Base-by-base conservation (phyloP, 2,113 vertebrate species). In the Vombatus ursinus region DNA sequence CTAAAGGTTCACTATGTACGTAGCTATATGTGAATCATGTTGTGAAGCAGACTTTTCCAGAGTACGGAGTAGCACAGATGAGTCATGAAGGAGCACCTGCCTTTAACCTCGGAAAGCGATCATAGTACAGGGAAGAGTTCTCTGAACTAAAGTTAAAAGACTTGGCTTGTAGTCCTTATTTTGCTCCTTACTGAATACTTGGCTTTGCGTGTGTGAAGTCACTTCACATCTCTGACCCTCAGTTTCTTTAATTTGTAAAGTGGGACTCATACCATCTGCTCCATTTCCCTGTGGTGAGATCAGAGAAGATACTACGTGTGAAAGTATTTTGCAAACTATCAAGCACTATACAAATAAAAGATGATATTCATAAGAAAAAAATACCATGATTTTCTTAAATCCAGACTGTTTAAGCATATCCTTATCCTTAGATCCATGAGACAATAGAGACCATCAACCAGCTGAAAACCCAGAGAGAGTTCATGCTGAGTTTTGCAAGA, bases 401-500 rank as follows among this genome's bases (percentile, higher is more conserved):
- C 92, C 68, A 91, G 94, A 90, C 93, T 91, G 14, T 84, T 9
- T 6, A n/a, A 51, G 16, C 52, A 25, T 93, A 77, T 93, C 95
- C 23, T 97, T 47, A 95, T 95, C 51, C 93, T 93, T 98, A 99
- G 99, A 99, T 99, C 96, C 99, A 99, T 53, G 99, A 99, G 98
- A 99, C 99, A 57, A 99, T 99, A 92, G 99, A 99, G 98, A 99
- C 99, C 96, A 99, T 99, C 97, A 99, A 99, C 99, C 99, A 99
- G 97, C 99, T 99, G 99, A 99, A 99, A 99, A 99, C 99, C 61
- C 99, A 99, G 99, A 98, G 99, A 3, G 99, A 99, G 98, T 99
- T 99, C 98, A 99, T 99, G 99, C 98, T 99, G 98, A 99, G 99
- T 98, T 99, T 99, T 96, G 99, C 99, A 98, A 99, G 99, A 98